Evolutionary conservation across 2,797 vertebrate genomes (phyloP).

Genomic region (Cryptoblepharus egeriae): DNA sequence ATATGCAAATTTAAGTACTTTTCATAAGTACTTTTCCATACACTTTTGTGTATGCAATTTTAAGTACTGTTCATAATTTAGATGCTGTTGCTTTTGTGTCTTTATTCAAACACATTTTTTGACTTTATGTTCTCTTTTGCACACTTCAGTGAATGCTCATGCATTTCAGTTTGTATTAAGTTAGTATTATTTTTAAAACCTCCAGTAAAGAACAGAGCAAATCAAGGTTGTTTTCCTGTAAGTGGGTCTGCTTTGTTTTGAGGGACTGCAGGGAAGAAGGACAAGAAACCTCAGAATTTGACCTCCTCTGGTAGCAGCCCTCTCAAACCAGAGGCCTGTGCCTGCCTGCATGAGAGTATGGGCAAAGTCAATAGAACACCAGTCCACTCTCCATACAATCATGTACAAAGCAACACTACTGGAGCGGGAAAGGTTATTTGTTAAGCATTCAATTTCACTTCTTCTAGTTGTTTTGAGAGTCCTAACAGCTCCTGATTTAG

Average conservation of each 20-base stretch:
- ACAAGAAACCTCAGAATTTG: not conserved
- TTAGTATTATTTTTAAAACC: not conserved
- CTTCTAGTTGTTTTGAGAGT: conserved; percentile 7
- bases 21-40: no score
- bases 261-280: not conserved
- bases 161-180: not conserved
- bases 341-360: not conserved
- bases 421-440: conserved; percentile 1
- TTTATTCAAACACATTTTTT: not conserved
- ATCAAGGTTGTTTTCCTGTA: not conserved
- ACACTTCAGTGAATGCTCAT: no score
- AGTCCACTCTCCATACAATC: not conserved
- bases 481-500: not conserved
- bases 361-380: not conserved
- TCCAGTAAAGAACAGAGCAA: not conserved
- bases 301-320: rapidly evolving
- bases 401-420: not conserved
- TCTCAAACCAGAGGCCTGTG: not conserved
- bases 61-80: not conserved
- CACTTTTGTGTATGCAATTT: no score
- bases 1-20: no score
- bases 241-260: not conserved
- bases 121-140: not conserved
- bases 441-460: conserved; percentile 10
- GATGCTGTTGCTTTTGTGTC: not conserved